Evolutionary conservation across 2,888 invertebrate species (phyloP).

Genomic region (Allolobophora icterica): DNA sequence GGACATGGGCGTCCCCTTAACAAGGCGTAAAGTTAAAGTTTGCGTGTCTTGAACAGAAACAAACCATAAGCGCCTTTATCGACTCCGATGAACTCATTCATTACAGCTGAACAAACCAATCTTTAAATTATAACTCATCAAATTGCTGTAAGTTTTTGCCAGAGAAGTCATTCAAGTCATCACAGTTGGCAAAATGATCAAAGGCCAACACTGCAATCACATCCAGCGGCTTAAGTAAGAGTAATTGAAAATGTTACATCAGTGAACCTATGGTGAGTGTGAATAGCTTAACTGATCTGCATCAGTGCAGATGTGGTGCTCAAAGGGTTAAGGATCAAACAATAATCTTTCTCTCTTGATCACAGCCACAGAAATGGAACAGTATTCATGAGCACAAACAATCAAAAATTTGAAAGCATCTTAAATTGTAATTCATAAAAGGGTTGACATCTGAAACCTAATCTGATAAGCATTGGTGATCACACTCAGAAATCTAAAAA

Average conservation of each 20-base stretch:
- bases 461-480: not conserved
- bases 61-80: not conserved
- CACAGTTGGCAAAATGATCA: not conserved
- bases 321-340: too few relatives aligned
- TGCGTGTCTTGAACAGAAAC: slow-evolving; percentile 34
- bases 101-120: not conserved
- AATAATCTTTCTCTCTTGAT: too few relatives aligned
- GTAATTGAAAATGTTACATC: not conserved
- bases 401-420: not conserved
- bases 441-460: not conserved
- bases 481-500: not conserved
- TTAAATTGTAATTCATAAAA: not conserved
- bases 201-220: not conserved
- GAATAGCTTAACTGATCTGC: not conserved
- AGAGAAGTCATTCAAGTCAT: not conserved
- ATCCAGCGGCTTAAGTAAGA: not conserved
- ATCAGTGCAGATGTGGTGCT: not conserved
- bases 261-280: not conserved
- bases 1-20: slow-evolving; percentile 47
- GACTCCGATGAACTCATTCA: not conserved
- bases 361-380: not conserved
- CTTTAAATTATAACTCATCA: not conserved
- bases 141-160: not conserved
- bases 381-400: not conserved
- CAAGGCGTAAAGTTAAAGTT: slow-evolving; percentile 44